Evolutionary conservation across 2,797 vertebrate genomes (phyloP).

Genomic region (Bovichtus variegatus): DNA sequence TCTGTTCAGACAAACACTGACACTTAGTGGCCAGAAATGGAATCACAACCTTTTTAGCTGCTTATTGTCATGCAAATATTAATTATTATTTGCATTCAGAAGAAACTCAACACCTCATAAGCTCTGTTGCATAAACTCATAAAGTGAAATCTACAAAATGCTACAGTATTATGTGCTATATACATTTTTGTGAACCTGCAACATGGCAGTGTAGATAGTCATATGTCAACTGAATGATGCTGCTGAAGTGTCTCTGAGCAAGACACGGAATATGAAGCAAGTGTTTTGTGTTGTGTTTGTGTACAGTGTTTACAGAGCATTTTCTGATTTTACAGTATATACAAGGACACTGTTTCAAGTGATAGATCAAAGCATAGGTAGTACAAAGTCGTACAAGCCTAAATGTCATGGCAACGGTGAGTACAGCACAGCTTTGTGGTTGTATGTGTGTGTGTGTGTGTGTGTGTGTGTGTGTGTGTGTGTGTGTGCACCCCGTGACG

Average conservation of each 20-base stretch:
- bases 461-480: background rate
- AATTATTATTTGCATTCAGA: background rate
- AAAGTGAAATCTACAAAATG: background rate
- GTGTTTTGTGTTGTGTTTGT: background rate
- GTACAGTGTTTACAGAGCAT: background rate
- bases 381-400: background rate
- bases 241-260: background rate
- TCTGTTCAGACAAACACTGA: slow-evolving; percentile 66
- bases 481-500: background rate
- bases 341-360: background rate
- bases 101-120: background rate
- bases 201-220: no score
- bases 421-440: background rate
- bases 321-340: background rate
- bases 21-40: slow-evolving; percentile 59
- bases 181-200: background rate
- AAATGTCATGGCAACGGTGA: background rate
- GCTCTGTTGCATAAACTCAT: background rate
- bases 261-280: background rate
- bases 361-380: background rate
- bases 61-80: background rate
- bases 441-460: background rate
- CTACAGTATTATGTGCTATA: no score
- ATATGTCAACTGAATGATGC: background rate
- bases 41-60: background rate